phyloP scores from a whole-genome alignment of 2,797 vertebrate species.

The Cichlasoma orientale region DNA sequence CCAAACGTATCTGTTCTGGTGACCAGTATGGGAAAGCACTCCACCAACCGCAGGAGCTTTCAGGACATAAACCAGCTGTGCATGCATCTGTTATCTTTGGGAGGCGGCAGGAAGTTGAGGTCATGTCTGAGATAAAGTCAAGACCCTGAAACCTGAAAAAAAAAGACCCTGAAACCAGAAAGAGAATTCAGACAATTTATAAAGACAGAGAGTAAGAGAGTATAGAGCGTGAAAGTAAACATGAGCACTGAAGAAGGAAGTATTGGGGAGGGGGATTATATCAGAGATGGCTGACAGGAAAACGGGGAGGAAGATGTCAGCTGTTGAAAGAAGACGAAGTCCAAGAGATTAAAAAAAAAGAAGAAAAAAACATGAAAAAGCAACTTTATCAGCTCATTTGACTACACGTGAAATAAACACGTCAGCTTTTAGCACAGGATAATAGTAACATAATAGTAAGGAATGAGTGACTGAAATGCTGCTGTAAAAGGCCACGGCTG shows the following conservation, averaged over 20 bases:
- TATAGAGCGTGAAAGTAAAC: not conserved
- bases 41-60: constrained; percentile 27
- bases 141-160: constrained; percentile 14
- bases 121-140: constrained; percentile 35
- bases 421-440: not conserved
- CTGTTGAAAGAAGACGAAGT: not conserved
- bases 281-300: not conserved
- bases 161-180: constrained; percentile 16
- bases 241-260: not conserved
- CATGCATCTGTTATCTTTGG: constrained; percentile 43
- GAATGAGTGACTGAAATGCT: not conserved
- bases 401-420: not conserved
- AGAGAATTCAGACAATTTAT: not conserved
- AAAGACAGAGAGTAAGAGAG: not conserved
- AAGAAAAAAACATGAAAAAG: not conserved
- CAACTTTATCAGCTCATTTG: not conserved
- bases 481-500: not conserved
- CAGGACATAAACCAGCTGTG: constrained; percentile 61
- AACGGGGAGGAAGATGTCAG: not conserved
- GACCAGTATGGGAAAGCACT: constrained; percentile 36
- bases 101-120: constrained; percentile 51
- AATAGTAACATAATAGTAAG: not conserved
- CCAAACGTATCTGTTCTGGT: constrained; percentile 13
- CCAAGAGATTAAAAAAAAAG: not conserved
- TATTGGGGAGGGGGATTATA: too few relatives aligned